Base-by-base conservation (phyloP, 2,797 vertebrate genomes). In the Spondyliosoma cantharus region DNA sequence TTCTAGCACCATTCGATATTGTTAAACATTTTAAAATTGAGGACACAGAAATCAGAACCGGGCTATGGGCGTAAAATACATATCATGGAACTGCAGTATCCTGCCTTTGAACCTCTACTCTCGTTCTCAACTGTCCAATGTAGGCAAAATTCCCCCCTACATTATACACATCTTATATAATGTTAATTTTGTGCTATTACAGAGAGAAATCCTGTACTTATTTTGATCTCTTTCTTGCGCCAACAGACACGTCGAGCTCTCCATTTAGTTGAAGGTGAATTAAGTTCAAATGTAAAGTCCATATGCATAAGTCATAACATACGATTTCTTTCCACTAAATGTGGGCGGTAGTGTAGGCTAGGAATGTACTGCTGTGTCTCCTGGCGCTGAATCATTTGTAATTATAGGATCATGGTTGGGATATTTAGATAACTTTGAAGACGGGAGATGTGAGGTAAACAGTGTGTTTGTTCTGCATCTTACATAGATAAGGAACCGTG, bases 361-460 rank as follows among this genome's bases (percentile, higher is more conserved):
- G 78, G 82, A 85, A 82, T 85, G 83, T 74, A 70, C 62, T 46
- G 81, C 54, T 58, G 11, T 74, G 74, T 87, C 66, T 85, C 66
- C 65, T 92, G 87, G 83, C 80, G 43, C 71, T 4, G 27, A 80
- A 57, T 87, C 64, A 79, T 76, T 59, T 68, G 69, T 76, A 69
- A 86, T 88, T 88, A 91, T 88, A 88, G 77, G 81, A 83, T 89
- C 60, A 86, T 76, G 54, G 45, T 63, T 75, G 53, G 74, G 66
- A 78, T 81, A 77, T 92, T 86, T 89, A 50, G 61, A 78, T 84
- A 73, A 76, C 67, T 89, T 70, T 84, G 74, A 80, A 85, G 58
- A 61, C 71, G 27, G 27, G n/a, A 57, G 46, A 62, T 76, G 61
- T 75, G 15, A 88, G 84, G 73, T 85, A 78, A 89, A 90, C 78